These are phyloP conservation scores for Nebria ingens DNA, from an alignment of 1,140 invertebrate genomes.

Conservation along the genomic window DNA sequence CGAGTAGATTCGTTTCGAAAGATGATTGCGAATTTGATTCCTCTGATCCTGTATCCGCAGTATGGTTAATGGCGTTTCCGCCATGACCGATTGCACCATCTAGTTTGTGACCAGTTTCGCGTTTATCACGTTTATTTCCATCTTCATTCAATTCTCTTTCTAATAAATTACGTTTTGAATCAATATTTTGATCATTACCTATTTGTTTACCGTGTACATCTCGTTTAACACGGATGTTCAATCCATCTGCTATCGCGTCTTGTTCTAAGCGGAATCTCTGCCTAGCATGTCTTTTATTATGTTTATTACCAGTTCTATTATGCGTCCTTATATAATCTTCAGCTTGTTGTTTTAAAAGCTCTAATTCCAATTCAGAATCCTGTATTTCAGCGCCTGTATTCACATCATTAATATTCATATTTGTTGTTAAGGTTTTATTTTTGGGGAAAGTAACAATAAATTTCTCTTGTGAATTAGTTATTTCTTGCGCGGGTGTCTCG, in stretches of 20 bases:
- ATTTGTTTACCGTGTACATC: constrained; percentile 17
- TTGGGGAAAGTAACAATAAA: neutral
- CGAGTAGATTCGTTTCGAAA: constrained; percentile 62
- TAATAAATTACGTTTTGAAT: neutral
- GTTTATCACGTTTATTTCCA: constrained; percentile 35
- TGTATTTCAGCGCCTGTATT: neutral
- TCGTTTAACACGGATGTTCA: constrained; percentile 21
- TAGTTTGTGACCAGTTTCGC: constrained; percentile 36
- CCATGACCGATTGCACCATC: constrained; percentile 64
- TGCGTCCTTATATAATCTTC: constrained; percentile 12
- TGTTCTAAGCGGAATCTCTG: neutral
- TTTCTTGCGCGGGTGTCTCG: constrained; percentile 36
- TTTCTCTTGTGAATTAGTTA: constrained; percentile 13
- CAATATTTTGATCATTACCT: constrained; percentile 4
- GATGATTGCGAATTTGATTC: constrained; percentile 59
- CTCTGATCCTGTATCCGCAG: constrained; percentile 29
- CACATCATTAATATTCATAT: constrained; percentile 3
- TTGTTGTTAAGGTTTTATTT: neutral
- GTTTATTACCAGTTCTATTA: constrained; percentile 5
- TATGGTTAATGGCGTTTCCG: constrained; percentile 53
- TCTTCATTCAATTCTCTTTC: constrained; percentile 12
- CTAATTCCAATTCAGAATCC: constrained; percentile 11
- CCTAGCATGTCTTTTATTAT: neutral
- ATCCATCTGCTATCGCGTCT: constrained; percentile 13
- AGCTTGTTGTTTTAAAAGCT: constrained; percentile 12